Base-by-base conservation (phyloP, 30 jellyfish, hydroid and myxozoan genomes). In the Euphysa ruthae region DNA sequence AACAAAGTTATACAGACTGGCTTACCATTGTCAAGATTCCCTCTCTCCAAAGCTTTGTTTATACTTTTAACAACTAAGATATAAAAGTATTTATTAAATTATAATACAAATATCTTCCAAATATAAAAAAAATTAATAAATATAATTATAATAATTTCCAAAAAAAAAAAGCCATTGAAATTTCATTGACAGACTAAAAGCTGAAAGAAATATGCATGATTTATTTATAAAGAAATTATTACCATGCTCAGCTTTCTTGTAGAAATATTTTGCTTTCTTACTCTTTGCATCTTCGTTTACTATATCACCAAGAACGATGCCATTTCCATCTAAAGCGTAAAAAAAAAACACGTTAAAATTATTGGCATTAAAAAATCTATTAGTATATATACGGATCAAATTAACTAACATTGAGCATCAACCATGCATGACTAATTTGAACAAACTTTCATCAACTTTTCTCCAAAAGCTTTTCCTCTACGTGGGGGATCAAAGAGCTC, bases 231-330 rank as follows among this genome's bases (percentile, higher is more conserved):
- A 13, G 0, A 27, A 57, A 6, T 57, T 29, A 74, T n/a, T 23
- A 79, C 93, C 93, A 52, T 79, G 72, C 28, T 73, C 81, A 7
- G 84, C 93, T 61, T 73, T 85, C 30, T 78, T 79, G 71, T 79
- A 79, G 76, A 77, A 87, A 74, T 79, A 79, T 35, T 62, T 75
- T 18, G 78, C 75, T 49, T 65, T 75, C 5, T 77, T 24, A 34
- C 75, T 71, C 51, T 78, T 85, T 7, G 74, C 69, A 33, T 72
- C 92, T 29, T 78, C 93, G 50, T 87, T 87, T 42, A 82, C 94
- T 15, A 87, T 34, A 0, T 77, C 91, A 3, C 66, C 69, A 16
- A 87, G 33, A 10, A 87, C 71, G 16, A 49, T 68, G 3, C 97
- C 97, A 50, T 79, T 81, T 21, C 79, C 44, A 64, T 77, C 95